Base-by-base conservation (phyloP, 2,797 vertebrate genomes). In the Anomalospiza imberbis region DNA sequence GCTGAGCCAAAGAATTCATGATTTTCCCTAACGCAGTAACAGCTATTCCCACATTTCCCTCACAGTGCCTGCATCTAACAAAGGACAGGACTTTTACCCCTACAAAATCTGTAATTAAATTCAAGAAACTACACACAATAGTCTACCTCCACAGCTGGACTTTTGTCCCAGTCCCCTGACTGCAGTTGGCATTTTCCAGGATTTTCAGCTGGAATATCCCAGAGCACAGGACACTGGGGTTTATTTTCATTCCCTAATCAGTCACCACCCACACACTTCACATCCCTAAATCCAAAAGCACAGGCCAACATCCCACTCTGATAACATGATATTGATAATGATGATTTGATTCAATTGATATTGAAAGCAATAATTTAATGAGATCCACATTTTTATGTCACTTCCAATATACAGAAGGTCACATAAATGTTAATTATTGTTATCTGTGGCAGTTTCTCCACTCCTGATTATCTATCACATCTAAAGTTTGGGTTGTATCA, bases 391-490 rank as follows among this genome's bases (percentile, higher is more conserved):
- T 28, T 63, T 34, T 24, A 45, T 20, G 40, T 21, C 24, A 63
- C 13, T 47, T 50, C 60, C 85, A 38, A 74, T 20, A 28, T 1
- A 71, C 3, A 42, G 29, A 42, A 86, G 34, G 32, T 48, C 70
- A 80, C 11, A n/a, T 7, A 44, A 65, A 75, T 4, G 26, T 62
- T 45, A 74, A 91, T 48, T n/a, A 54, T 20, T 9, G 1, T 61
- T 60, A 80, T 42, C 26, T 38, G 55, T 25, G 19, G 18, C 18
- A 71, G 55, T 77, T 67, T 28, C n/a, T 16, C 72, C 70, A 63
- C 57, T 74, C 1, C 1, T 17, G 54, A 65, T 5, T 42, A 80
- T 53, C 7, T 4, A 7, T 15, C 60, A 47, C 2, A 0, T 8
- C 32, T 42, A 13, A 51, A 67, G 32, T 48, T 29, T 34, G 48